Base-by-base conservation (phyloP, 2,797 vertebrate genomes). In the Acipenser transmontanus region DNA sequence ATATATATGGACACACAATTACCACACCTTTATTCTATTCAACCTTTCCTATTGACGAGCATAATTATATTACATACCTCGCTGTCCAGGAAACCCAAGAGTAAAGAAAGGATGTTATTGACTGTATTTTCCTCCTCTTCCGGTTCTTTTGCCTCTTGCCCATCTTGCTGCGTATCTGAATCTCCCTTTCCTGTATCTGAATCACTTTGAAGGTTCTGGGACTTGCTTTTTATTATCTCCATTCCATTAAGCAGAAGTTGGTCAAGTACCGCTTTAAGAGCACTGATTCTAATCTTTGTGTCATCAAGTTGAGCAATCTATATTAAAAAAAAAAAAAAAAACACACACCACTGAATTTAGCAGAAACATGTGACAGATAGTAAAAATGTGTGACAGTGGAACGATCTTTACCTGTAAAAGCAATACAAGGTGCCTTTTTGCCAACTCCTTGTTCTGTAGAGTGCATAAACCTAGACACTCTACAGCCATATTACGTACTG, bases 271-370 rank as follows among this genome's bases (percentile, higher is more conserved):
- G 91, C 89, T 68, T 89, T 92, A 75, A 98, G 85, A 76, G 96
- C 94, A 67, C 91, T 95, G 73, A 95, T 81, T 64, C 95, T 92
- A 73, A 98, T 84, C 80, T 91, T 93, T 17, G 91, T 74, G 66
- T 95, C 94, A 70, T 99, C 97, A 77, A 99, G 84, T 81, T 97
- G 95, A 61, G 94, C 91, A 70, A 96, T 92, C 96, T 98, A 80
- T 2, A 11, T 14, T 49, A 6, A 34, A 61, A 8, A 49, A 10
- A 60, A 52, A 68, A 7, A 8, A n/a, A 6, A 10, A 62, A 17
- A 17, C 1, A 17, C 17, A 17, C 17, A 17, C 17, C 17, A 17
- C 17, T 34, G 34, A 34, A 34, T 34, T 34, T 34, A 34, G 34
- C 34, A 34, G 34, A 34, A 34, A 34, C 0, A 56, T 7, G 61